Conservation (phyloP, 2,888 invertebrate species). For the Lasioglossum figueresi region DNA sequence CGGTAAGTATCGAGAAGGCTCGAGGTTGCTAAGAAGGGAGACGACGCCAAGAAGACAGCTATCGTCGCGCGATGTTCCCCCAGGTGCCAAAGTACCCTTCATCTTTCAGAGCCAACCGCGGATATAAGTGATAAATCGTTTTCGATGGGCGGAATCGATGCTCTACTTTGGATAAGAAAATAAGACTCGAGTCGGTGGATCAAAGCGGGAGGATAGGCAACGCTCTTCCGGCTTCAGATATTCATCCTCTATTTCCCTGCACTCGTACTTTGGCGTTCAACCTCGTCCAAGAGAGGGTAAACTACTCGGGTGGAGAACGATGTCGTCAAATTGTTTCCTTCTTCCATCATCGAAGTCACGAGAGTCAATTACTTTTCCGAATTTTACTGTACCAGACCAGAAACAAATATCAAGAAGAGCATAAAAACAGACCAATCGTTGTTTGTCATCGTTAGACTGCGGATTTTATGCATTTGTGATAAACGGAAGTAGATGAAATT, state of each 20-base stretch:
- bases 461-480: too few relatives aligned
- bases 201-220: constrained; percentile 24
- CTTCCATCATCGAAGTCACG: neutral
- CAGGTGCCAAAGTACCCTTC: constrained; percentile 52
- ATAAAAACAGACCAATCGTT: neutral
- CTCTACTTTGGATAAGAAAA: constrained; percentile 54
- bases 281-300: neutral
- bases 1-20: constrained; percentile 50
- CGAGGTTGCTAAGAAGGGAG: constrained; percentile 34
- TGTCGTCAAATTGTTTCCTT: neutral
- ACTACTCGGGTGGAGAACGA: neutral
- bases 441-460: neutral
- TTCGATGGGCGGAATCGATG: constrained; percentile 56
- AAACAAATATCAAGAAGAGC: neutral
- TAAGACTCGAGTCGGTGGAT: constrained; percentile 39
- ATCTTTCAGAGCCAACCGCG: constrained; percentile 36
- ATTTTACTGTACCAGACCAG: neutral
- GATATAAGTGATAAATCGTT: constrained; percentile 53
- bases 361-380: neutral
- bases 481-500: neutral
- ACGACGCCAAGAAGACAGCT: constrained; percentile 53
- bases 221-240: neutral
- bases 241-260: constrained; percentile 6
- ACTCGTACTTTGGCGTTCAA: neutral
- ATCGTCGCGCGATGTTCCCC: constrained; percentile 41